phyloP scores from a whole-genome alignment of 1,140 invertebrate genomes.

The Nebria ingens region DNA sequence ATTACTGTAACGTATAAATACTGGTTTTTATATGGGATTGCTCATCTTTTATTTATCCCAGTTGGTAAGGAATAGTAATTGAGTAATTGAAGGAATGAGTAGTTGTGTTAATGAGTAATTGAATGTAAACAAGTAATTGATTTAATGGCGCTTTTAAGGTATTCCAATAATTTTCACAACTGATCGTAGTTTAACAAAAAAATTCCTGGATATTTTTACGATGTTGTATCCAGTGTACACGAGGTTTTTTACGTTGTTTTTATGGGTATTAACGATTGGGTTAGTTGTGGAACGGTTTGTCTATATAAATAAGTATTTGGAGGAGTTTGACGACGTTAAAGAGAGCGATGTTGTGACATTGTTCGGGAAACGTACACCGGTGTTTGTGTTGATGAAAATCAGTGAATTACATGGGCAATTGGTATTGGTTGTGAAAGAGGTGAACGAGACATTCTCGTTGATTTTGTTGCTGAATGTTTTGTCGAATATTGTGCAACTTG shows the following conservation, averaged over 20 bases:
- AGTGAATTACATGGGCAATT: background rate
- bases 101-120: too few species aligned
- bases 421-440: background rate
- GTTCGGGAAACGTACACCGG: background rate
- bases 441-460: background rate
- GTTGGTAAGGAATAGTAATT: background rate
- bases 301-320: background rate
- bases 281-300: background rate
- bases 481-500: background rate
- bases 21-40: background rate
- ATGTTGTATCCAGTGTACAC: too few species aligned
- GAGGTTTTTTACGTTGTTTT: too few species aligned
- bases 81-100: background rate
- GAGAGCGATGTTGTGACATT: background rate
- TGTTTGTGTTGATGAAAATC: background rate
- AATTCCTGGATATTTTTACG: background rate
- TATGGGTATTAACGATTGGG: background rate
- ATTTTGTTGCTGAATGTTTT: background rate
- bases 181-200: background rate
- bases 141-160: too few species aligned
- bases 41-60: background rate
- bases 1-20: background rate
- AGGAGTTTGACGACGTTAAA: background rate
- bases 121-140: too few species aligned
- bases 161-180: too few species aligned